phyloP scores from a whole-genome alignment of 2,888 invertebrate genomes.

The Odontomyia ornata region DNA sequence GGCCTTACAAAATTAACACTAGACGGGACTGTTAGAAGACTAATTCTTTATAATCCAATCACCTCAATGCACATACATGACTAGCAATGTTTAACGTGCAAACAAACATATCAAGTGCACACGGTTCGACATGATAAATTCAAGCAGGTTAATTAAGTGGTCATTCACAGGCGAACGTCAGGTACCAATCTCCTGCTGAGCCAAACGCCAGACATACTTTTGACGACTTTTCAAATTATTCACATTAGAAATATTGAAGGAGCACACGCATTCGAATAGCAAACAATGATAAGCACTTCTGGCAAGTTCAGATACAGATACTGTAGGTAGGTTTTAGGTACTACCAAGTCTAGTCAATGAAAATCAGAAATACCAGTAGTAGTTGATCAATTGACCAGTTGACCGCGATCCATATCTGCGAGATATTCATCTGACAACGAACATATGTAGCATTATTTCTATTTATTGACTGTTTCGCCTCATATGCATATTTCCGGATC shows the following conservation, averaged over 20 bases:
- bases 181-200: conserved; percentile 8
- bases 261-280: too few relatives aligned
- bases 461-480: background rate
- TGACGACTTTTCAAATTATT: conserved; percentile 9
- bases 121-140: background rate
- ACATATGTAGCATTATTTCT: background rate
- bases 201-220: conserved; percentile 18
- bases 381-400: conserved; percentile 33
- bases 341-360: background rate
- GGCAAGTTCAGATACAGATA: background rate
- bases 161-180: conserved; percentile 8
- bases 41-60: too few relatives aligned
- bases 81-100: background rate
- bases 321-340: too few relatives aligned
- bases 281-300: background rate
- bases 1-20: too few relatives aligned
- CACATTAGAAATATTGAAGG: background rate
- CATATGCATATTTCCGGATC: conserved; percentile 23
- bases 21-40: too few relatives aligned
- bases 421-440: conserved; percentile 10
- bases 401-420: conserved; percentile 36
- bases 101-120: background rate
- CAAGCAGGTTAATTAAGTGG: conserved; percentile 18
- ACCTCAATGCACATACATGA: background rate
- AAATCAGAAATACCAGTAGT: conserved; percentile 6